Evolutionary conservation across 2,797 vertebrate genomes (phyloP), one percentile per base, ranked within the genome.

Genomic region (Varecia variegata): DNA sequence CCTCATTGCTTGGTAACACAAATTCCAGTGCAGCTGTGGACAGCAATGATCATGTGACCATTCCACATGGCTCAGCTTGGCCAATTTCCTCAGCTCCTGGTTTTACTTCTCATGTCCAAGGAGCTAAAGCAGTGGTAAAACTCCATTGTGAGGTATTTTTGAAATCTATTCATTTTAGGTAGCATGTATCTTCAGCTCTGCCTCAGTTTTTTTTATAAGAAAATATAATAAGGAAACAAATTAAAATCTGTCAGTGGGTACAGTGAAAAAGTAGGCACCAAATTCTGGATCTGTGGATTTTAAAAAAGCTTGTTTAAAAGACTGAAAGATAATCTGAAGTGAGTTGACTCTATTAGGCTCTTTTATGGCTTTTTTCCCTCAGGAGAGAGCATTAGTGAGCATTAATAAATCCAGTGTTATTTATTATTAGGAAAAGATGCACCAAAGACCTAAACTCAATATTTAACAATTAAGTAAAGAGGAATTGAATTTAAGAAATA

Each of bases 401-500:
- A 67, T 47, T 38, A 85, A 79, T 60, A 88, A 92, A 93, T 67
- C 30, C 58, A 71, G 8, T 85, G 76, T 68, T 95, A 71, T 65
- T 32, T 82, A 2, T 79, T 90, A 76, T 35, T 93, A 79, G 74
- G 52, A 94, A 95, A 94, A 81, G 86, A 87, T 87, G 50, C 38
- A 74, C 52, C 47, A 85, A 68, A 87, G 77, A 62, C 15, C 88
- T 73, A 60, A 54, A 40, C 14, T 86, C 43, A 92, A 1, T 65
- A 45, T 60, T 95, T 95, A 94, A 52, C 18, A 88, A 54, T 43
- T 87, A 60, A 68, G 14, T 82, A 90, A 93, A 93, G 60, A 89
- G 35, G 58, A 96, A 73, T 74, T 92, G 56, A 96, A 45, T 89
- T 97, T 35, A 67, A 20, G 88, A 87, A 89, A 58, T 43, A 62